These are phyloP conservation scores for Aplysia californica DNA, from an alignment of 1,140 invertebrate species.

Conservation along the genomic window DNA sequence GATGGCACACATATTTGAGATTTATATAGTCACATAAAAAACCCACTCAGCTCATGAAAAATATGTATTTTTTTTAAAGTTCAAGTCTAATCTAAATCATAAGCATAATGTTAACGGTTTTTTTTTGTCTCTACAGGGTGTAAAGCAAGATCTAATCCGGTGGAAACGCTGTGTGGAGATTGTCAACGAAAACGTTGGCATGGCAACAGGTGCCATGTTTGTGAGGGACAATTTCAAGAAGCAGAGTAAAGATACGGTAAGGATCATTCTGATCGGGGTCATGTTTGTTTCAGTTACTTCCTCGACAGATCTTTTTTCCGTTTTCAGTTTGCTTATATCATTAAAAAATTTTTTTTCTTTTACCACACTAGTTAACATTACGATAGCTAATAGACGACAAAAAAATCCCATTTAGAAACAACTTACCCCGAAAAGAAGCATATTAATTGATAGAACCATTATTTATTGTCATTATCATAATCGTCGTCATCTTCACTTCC, in stretches of 20 bases:
- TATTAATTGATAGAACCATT: no score
- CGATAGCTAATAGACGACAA: neutral
- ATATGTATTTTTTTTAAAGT: no score
- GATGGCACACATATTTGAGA: no score
- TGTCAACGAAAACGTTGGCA: constrained; percentile 85
- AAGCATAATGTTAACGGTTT: no score
- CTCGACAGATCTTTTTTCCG: neutral
- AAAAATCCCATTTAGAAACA: neutral
- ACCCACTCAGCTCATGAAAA: no score
- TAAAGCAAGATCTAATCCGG: constrained; percentile 78
- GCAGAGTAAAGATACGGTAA: constrained; percentile 81
- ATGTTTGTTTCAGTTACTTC: neutral
- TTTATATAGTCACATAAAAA: no score
- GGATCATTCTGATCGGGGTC: constrained; percentile 28
- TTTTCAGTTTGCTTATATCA: neutral
- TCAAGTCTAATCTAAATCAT: no score
- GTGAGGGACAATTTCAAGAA: constrained; percentile 87
- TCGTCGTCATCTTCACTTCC: no score
- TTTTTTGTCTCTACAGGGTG: constrained; percentile 73
- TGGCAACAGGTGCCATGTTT: constrained; percentile 87
- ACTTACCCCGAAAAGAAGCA: neutral
- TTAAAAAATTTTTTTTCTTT: neutral
- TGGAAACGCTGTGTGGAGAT: constrained; percentile 87
- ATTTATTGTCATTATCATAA: no score
- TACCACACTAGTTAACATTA: neutral